Conservation (phyloP, 2,113 vertebrate species). For the Microcebus lehilahytsara region DNA sequence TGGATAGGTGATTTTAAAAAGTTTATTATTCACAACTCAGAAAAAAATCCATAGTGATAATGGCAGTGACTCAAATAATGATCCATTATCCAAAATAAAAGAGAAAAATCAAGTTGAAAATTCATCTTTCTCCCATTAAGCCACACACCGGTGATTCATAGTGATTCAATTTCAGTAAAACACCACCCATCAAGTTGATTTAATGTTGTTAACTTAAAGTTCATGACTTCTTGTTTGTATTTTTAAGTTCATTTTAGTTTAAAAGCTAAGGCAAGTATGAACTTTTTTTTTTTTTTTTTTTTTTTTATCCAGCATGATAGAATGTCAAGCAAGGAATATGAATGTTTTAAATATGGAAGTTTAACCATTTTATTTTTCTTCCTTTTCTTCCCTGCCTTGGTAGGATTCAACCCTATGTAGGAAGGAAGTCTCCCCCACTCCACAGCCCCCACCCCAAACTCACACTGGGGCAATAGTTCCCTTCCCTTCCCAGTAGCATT, state of each 20-base stretch:
- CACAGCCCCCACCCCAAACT: neutral
- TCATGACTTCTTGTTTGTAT: neutral
- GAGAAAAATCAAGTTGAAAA: constrained; percentile 31
- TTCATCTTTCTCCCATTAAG: neutral
- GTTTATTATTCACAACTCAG: neutral
- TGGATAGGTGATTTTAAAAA: neutral
- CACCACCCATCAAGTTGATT: neutral
- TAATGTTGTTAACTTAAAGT: neutral
- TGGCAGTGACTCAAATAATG: constrained; percentile 19
- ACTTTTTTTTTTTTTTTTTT: neutral
- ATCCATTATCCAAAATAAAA: neutral
- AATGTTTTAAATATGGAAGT: neutral
- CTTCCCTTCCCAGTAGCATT: neutral
- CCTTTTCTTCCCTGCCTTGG: neutral
- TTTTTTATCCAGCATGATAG: neutral
- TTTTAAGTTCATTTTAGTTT: neutral
- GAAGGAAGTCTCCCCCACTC: neutral
- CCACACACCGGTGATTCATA: neutral
- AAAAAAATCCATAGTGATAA: neutral
- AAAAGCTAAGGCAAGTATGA: neutral
- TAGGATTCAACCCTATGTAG: neutral
- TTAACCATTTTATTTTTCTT: neutral
- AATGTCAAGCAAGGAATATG: neutral
- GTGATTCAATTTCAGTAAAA: neutral
- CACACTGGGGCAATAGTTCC: neutral